Conservation (phyloP, 2,888 invertebrate species). For the Dascillus cervinus region DNA sequence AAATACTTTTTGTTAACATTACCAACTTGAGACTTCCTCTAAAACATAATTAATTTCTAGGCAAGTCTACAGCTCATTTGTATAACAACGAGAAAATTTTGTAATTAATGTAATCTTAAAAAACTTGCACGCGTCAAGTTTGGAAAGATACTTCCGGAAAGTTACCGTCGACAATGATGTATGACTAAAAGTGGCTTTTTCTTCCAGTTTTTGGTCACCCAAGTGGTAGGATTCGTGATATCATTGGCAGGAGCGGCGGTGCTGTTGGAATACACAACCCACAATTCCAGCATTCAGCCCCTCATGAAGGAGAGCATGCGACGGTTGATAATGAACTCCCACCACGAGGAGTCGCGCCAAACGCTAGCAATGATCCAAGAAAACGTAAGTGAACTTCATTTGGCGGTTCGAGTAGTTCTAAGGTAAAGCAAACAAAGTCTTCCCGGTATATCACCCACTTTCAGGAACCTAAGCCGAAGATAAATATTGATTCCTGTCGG, state of each 20-base stretch:
- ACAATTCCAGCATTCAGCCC: conserved; percentile 73
- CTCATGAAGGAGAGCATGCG: conserved; percentile 63
- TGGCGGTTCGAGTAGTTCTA: conserved; percentile 19
- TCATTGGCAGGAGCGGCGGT: conserved; percentile 69
- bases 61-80: too few relatives aligned
- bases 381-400: conserved; percentile 53
- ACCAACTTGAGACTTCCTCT: too few relatives aligned
- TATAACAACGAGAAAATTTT: too few relatives aligned
- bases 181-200: too few relatives aligned
- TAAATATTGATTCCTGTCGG: conserved; percentile 34
- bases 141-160: too few relatives aligned
- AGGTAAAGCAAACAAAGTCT: conserved; percentile 25
- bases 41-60: too few relatives aligned
- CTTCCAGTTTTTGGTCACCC: conserved; percentile 65
- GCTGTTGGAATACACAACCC: conserved; percentile 71
- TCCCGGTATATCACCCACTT: conserved; percentile 27
- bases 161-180: too few relatives aligned
- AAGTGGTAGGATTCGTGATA: conserved; percentile 62
- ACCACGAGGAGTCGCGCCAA: conserved; percentile 58
- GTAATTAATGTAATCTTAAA: too few relatives aligned
- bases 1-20: too few relatives aligned
- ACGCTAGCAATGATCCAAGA: conserved; percentile 77
- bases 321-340: conserved; percentile 68
- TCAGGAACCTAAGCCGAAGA: conserved; percentile 30
- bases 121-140: too few relatives aligned